phyloP scores from a whole-genome alignment of 2,113 vertebrate genomes.

The Podiceps cristatus region DNA sequence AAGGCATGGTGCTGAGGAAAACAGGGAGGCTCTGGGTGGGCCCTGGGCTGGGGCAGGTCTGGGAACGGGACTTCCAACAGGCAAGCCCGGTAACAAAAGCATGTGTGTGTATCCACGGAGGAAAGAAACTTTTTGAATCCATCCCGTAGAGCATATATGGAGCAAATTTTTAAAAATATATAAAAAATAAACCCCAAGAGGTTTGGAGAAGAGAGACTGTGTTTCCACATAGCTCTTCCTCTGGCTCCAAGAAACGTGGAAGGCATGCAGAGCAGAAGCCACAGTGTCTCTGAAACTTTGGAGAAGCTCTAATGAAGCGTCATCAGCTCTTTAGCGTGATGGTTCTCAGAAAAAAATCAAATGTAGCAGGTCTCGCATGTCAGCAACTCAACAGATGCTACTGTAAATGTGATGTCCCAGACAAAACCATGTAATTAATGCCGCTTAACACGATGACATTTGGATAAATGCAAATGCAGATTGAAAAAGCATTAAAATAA shows the following conservation, averaged over 20 bases:
- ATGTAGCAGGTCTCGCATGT: background rate
- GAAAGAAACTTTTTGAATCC: background rate
- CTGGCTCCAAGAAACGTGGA: background rate
- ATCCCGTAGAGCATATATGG: accelerated
- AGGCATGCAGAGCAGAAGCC: background rate
- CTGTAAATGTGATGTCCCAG: background rate
- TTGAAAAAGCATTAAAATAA: conserved; percentile 16
- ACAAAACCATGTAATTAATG: conserved; percentile 19
- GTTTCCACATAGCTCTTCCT: background rate
- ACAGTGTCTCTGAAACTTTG: background rate
- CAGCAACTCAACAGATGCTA: background rate
- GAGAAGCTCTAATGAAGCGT: background rate
- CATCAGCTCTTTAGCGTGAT: background rate
- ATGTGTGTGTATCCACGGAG: accelerated
- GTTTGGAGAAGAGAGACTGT: background rate
- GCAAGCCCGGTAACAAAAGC: background rate
- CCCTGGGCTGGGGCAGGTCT: background rate
- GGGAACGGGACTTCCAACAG: background rate
- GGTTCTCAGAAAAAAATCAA: background rate
- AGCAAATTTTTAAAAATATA: background rate
- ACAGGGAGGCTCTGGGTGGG: accelerated
- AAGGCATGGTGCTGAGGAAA: background rate
- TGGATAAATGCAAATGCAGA: conserved; percentile 57
- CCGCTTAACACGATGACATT: background rate
- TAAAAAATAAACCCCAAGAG: background rate